Conservation (phyloP, 2,888 invertebrate species). For the Drosophila nigricruria region DNA sequence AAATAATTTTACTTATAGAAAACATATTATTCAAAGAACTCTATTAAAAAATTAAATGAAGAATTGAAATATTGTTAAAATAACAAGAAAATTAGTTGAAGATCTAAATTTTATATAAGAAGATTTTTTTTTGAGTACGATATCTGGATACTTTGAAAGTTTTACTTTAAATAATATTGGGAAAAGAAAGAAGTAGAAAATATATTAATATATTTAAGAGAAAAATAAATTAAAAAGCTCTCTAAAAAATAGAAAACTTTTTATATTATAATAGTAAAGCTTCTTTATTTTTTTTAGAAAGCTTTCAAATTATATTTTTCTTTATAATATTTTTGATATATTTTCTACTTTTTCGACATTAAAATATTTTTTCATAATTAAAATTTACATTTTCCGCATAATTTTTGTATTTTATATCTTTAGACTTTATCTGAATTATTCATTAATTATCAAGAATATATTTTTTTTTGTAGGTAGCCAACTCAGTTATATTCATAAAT, state of each 20-base stretch:
- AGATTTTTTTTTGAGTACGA: not conserved
- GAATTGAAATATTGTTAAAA: not conserved
- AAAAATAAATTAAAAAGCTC: too few relatives aligned
- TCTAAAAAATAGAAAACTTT: too few relatives aligned
- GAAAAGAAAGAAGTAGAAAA: too few relatives aligned
- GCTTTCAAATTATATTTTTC: too few relatives aligned
- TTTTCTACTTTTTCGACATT: not conserved
- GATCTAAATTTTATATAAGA: not conserved
- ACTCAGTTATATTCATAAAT: not conserved
- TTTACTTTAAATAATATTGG: too few relatives aligned
- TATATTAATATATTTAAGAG: too few relatives aligned
- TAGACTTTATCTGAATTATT: not conserved
- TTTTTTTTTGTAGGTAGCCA: not conserved
- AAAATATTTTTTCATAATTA: too few relatives aligned
- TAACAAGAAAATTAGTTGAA: not conserved
- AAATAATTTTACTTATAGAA: not conserved
- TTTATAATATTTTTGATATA: not conserved
- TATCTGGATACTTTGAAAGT: not conserved
- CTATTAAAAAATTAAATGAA: not conserved
- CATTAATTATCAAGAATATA: constrained; percentile 3
- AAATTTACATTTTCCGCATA: not conserved
- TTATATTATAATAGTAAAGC: too few relatives aligned
- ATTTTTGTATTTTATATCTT: not conserved
- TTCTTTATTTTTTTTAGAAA: too few relatives aligned
- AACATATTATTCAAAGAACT: not conserved